Percentiles rank a stretch among this genome's conserved stretches.
Conservation (phyloP, 2,113 vertebrate genomes). For the Trogon melanurus region DNA sequence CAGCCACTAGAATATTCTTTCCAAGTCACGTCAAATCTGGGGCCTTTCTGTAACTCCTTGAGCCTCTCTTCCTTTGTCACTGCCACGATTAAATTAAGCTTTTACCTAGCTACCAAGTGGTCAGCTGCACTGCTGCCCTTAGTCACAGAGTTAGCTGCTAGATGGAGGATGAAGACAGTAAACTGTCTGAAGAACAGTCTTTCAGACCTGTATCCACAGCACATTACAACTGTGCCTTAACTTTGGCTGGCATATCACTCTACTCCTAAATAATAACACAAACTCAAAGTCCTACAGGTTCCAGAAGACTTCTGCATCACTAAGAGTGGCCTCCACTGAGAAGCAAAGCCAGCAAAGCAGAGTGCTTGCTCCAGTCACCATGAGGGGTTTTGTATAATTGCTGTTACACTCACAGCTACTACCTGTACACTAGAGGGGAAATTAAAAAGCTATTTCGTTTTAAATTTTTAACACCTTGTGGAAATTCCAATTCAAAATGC, state of each 20-base stretch:
- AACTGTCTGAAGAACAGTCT: not conserved
- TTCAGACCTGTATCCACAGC: not conserved
- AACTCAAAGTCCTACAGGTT: not conserved
- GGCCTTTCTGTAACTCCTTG: not conserved
- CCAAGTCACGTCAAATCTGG: not conserved
- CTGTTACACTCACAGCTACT: not conserved
- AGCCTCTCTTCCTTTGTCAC: not conserved
- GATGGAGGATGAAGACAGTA: not conserved
- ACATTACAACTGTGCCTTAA: not conserved
- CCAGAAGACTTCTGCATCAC: not conserved
- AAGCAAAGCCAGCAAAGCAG: not conserved
- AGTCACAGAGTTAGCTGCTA: not conserved
- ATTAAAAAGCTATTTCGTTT: not conserved
- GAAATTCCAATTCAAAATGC: not conserved
- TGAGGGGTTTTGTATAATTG: rapidly evolving
- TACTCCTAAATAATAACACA: not conserved
- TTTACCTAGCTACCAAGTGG: not conserved
- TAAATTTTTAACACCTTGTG: not conserved
- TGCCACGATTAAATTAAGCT: not conserved
- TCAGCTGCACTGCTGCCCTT: not conserved
- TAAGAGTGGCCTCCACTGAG: not conserved
- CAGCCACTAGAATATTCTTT: not conserved
- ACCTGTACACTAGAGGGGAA: not conserved
- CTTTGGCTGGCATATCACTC: not conserved
- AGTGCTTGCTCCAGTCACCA: not conserved